A percentile compares a stretch with the other conserved stretches of the same genome.
Conservation (phyloP, 2,888 invertebrate genomes). For the Euphydryas editha region DNA sequence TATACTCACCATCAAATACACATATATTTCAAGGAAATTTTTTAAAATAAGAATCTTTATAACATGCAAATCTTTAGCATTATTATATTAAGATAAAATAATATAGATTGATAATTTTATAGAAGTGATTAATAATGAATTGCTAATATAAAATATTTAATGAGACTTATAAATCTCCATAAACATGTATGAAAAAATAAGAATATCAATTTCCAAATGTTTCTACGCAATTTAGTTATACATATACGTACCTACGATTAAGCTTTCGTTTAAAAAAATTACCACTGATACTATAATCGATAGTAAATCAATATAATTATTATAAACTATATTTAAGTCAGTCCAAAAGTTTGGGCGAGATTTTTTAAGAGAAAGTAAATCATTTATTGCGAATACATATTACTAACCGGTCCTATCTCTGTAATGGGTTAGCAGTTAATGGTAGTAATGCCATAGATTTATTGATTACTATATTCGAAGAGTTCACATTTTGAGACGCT, state of each 20-base stretch:
- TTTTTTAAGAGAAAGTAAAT: constrained; percentile 79
- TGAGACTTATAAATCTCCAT: too few species aligned
- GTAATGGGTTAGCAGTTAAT: constrained; percentile 41
- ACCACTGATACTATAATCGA: constrained; percentile 46
- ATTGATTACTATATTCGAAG: constrained; percentile 34
- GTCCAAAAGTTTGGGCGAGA: constrained; percentile 53
- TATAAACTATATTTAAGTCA: constrained; percentile 58
- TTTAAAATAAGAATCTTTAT: too few species aligned
- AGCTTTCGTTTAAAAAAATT: constrained; percentile 43
- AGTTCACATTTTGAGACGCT: constrained; percentile 22
- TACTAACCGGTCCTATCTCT: constrained; percentile 62
- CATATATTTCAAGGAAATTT: too few species aligned
- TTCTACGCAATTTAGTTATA: neutral
- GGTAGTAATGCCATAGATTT: constrained; percentile 51
- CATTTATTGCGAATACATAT: constrained; percentile 73
- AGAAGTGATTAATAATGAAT: too few species aligned
- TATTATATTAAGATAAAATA: too few species aligned
- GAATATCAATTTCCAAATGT: neutral
- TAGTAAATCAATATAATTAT: constrained; percentile 72
- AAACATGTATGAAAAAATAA: neutral
- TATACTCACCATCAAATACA: too few species aligned
- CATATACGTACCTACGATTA: neutral
- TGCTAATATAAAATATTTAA: too few species aligned
- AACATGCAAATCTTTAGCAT: too few species aligned
- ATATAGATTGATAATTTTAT: too few species aligned